Evolutionary conservation across 2,797 vertebrate genomes (phyloP), one percentile per base, ranked within the genome.

Genomic region (Epinephelus coioides): DNA sequence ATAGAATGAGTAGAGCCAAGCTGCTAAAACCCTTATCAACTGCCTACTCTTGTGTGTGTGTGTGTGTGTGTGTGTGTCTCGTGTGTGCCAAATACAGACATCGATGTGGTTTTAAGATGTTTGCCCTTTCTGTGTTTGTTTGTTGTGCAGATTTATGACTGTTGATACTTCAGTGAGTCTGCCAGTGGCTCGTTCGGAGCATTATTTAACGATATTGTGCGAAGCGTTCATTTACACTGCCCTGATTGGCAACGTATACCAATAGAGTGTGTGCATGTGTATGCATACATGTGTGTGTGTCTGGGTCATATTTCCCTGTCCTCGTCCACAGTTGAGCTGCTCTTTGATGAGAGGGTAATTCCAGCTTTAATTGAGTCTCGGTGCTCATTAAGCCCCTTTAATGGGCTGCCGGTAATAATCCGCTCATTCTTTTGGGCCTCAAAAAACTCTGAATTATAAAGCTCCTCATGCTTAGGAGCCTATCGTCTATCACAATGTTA

Each of bases 331-430:
- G 84, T 88, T 89, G 92, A 94, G 90, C 87, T 91, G 82, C 78
- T 93, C 91, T 94, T 94, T 94, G 94, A 95, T 94, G 94, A 95
- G 89, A 84, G 92, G 90, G 92, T 95, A 95, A 95, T 94, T 95
- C 88, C 88, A 91, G 72, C 88, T 93, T 94, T 96, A 95, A 95
- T 95, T 95, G 94, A 93, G 94, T 93, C 93, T 93, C 61, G 73
- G 88, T 91, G 90, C 95, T 94, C 93, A 93, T 95, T 95, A 94
- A 93, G 87, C 88, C 85, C 72, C 78, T 93, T 94, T 95, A 95
- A 95, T 94, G 89, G 92, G 87, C 88, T 95, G 93, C 89, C 75
- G 81, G 90, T 94, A 93, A 93, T 95, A 94, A 94, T 92, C 93
- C 87, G 54, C 86, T 93, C 91, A 92, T 94, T 94, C 88, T 93